Conservation (phyloP, 37 sponge, comb jelly and placozoan species). For the Diacarnus erythraeanus region DNA sequence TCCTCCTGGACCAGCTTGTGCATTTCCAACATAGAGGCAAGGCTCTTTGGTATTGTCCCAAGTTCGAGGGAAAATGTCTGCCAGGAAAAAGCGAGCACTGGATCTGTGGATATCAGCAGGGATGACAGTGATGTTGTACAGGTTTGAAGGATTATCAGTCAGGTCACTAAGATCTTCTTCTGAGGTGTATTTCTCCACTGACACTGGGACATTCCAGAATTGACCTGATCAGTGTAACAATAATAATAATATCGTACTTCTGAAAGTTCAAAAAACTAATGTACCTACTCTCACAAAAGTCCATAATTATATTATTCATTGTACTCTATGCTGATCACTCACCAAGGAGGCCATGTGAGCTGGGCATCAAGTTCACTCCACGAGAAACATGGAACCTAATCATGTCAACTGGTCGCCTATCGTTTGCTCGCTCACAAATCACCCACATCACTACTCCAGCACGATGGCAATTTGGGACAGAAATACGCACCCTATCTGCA, state of each 20-base stretch:
- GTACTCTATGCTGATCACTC: conserved; percentile 3
- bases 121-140: conserved; percentile 40
- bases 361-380: conserved; percentile 60
- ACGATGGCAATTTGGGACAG: conserved; percentile 75
- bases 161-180: too few relatives aligned
- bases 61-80: conserved; percentile 22
- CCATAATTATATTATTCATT: too few relatives aligned
- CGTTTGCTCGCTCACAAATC: conserved; percentile 39
- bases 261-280: too few relatives aligned
- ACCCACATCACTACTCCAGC: conserved; percentile 69
- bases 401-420: conserved; percentile 22
- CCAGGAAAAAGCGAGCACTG: conserved; percentile 36
- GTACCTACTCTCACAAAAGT: too few relatives aligned
- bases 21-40: conserved; percentile 66
- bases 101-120: conserved; percentile 5
- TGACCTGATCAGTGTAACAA: conserved; percentile 45
- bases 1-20: conserved; percentile 54
- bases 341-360: conserved; percentile 81
- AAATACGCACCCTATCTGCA: conserved; percentile 42
- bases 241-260: too few relatives aligned
- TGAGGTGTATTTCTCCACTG: conserved; percentile 1
- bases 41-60: conserved; percentile 63
- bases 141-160: not conserved
- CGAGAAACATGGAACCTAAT: conserved; percentile 56
- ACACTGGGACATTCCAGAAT: conserved; percentile 81